These are phyloP conservation scores for Antennarius striatus DNA, from an alignment of 2,113 vertebrate genomes.

Conservation along the genomic window DNA sequence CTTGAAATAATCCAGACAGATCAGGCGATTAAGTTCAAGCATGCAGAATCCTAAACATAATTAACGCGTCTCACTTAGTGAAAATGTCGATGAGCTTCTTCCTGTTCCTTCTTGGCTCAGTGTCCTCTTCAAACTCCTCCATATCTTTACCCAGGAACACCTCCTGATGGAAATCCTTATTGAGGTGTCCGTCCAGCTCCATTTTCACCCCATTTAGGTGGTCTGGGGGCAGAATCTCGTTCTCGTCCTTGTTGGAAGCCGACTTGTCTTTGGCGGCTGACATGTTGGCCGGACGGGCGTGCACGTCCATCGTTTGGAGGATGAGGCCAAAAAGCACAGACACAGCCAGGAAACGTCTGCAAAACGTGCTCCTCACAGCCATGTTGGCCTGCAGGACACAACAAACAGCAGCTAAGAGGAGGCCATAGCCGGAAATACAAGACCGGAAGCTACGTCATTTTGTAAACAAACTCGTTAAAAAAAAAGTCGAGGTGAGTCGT, in stretches of 20 bases:
- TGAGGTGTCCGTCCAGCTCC: constrained; percentile 94
- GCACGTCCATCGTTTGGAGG: constrained; percentile 73
- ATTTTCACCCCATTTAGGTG: constrained; percentile 93
- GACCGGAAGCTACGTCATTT: no score
- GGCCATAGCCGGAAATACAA: no score
- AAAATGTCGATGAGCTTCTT: constrained; percentile 93
- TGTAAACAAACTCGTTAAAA: no score
- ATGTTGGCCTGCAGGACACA: constrained; percentile 60
- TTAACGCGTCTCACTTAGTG: constrained; percentile 82
- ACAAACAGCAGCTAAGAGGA: no score
- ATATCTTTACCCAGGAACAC: constrained; percentile 93
- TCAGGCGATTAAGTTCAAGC: neutral
- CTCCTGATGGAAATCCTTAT: constrained; percentile 95
- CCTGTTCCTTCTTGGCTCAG: constrained; percentile 87
- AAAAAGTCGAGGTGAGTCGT: no score
- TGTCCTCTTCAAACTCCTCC: constrained; percentile 92
- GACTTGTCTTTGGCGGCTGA: constrained; percentile 82
- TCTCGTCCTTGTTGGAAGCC: constrained; percentile 80
- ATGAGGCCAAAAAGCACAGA: constrained; percentile 77
- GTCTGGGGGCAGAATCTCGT: constrained; percentile 90
- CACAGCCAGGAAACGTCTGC: constrained; percentile 66
- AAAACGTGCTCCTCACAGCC: constrained; percentile 65
- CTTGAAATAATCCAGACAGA: no score
- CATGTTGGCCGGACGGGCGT: constrained; percentile 89
- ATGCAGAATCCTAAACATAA: neutral